Base-by-base conservation (phyloP, 2,113 vertebrate genomes). In the Ariopsis seemanni region DNA sequence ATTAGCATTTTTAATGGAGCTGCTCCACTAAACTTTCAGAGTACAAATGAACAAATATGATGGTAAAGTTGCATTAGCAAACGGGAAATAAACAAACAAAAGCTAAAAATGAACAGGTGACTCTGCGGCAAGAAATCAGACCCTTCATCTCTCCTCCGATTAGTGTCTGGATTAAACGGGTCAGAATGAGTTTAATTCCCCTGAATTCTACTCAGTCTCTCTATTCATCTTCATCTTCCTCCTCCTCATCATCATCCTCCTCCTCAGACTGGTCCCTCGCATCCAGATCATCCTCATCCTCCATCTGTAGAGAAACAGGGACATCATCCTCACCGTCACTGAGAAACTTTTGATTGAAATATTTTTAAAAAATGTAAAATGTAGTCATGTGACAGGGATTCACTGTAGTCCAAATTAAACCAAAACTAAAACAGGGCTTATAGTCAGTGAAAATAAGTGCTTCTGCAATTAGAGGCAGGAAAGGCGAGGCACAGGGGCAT, bases 281-380 rank as follows among this genome's bases (percentile, higher is more conserved):
- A 27, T 96, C 95, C 4, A 96, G 91, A 79, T 96, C 95, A 20
- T 96, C 95, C 77, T 96, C 95, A 85, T 96, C 95, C 87, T 96
- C 95, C 88, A 96, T 93, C 95, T 96, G 93, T 15, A 74, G 82
- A 86, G 42, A 91, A n/a, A 93, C 83, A 10, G 82, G 71, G 86
- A 92, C 8, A 77, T 71, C 17, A 60, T 62, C 71, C 5, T 20
- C 34, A 74, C 14, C 5, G 15, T 74, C 65, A 30, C 5, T 30
- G 30, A 30, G 0, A 69, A 12, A 69, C 63, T 65, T 65, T n/a
- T n/a, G 25, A 65, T n/a, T 25, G 30, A 15, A 30, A 69, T 30
- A 4, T 71, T 42, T 42, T 2, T 42, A 0, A 30, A 67, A 11
- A 1, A 65, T 27, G 1, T 17, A 6, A 74, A 48, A 34, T 22